Percentiles rank a stretch among this genome's conserved stretches.
Conservation (phyloP, 2,797 vertebrate genomes). For the Gephyroberyx darwinii region DNA sequence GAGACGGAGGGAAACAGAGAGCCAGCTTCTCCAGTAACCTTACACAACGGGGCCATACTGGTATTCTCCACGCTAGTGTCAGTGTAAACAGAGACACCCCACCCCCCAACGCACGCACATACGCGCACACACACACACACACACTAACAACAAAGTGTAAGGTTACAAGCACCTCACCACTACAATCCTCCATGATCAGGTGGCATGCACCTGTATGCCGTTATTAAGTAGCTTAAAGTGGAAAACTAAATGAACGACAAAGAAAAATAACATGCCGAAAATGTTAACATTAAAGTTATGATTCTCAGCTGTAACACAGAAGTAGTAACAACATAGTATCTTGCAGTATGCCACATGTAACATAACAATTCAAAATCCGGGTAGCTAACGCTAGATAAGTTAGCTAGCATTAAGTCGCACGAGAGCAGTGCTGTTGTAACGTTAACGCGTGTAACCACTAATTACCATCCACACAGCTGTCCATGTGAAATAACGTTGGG, state of each 20-base stretch:
- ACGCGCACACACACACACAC: constrained; percentile 20
- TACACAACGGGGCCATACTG: constrained; percentile 24
- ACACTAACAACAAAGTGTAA: constrained; percentile 64
- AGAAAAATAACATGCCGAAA: neutral
- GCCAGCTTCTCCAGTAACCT: constrained; percentile 41
- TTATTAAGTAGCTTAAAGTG: neutral
- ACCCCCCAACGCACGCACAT: constrained; percentile 40
- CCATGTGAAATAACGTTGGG: neutral
- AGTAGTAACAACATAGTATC: neutral
- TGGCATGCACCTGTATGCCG: constrained; percentile 19
- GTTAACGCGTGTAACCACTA: neutral
- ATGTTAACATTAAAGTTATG: neutral
- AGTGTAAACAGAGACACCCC: constrained; percentile 69
- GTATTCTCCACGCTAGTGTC: constrained; percentile 50
- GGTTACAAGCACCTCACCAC: constrained; percentile 59
- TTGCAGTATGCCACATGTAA: neutral
- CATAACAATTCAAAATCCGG: neutral
- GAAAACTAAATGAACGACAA: neutral
- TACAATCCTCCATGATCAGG: constrained; percentile 53
- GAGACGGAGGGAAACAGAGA: constrained; percentile 25
- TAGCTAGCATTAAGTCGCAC: constrained; percentile 6
- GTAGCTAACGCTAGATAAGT: neutral
- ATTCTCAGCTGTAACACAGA: neutral
- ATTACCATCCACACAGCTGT: neutral
- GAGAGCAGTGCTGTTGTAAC: neutral